Percentiles rank a stretch among this genome's conserved stretches.
Evolutionary conservation across 2,113 vertebrate genomes (phyloP).

Genomic region (Odontesthes bonariensis): DNA sequence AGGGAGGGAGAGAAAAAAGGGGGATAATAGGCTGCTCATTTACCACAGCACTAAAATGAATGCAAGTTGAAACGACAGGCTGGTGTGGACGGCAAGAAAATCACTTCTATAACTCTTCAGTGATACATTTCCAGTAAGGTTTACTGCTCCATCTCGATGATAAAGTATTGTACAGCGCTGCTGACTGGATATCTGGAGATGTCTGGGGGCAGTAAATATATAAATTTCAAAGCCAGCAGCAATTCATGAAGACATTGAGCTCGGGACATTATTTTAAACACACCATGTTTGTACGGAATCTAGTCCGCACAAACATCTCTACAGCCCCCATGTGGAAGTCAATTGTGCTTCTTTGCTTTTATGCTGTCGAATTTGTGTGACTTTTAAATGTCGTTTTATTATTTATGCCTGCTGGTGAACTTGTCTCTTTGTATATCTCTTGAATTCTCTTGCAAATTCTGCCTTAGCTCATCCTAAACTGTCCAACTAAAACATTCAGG

Average conservation of each 20-base stretch:
- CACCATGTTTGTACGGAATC: not conserved
- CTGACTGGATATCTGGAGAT: constrained; percentile 32
- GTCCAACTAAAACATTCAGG: constrained; percentile 10
- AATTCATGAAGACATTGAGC: constrained; percentile 37
- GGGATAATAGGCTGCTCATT: constrained; percentile 44
- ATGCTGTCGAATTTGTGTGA: constrained; percentile 8
- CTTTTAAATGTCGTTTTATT: constrained; percentile 32
- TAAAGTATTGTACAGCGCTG: constrained; percentile 19
- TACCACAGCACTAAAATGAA: constrained; percentile 46
- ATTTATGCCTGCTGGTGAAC: constrained; percentile 26
- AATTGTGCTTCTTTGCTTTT: constrained; percentile 1
- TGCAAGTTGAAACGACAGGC: constrained; percentile 38
- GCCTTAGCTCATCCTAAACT: constrained; percentile 8
- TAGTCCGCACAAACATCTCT: not conserved
- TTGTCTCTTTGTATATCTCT: constrained; percentile 18
- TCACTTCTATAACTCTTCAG: constrained; percentile 15
- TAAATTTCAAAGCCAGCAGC: constrained; percentile 28
- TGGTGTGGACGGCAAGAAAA: constrained; percentile 21
- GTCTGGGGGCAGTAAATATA: constrained; percentile 42
- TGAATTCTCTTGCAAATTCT: constrained; percentile 13
- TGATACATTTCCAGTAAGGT: constrained; percentile 23
- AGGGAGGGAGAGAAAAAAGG: constrained; percentile 42
- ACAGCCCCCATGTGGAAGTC: not conserved
- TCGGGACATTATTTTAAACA: constrained; percentile 22
- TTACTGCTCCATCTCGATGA: constrained; percentile 50